These are phyloP conservation scores for Pseudomyrmex pallidus DNA, from an alignment of 1,140 invertebrate genomes.

Conservation along the genomic window DNA sequence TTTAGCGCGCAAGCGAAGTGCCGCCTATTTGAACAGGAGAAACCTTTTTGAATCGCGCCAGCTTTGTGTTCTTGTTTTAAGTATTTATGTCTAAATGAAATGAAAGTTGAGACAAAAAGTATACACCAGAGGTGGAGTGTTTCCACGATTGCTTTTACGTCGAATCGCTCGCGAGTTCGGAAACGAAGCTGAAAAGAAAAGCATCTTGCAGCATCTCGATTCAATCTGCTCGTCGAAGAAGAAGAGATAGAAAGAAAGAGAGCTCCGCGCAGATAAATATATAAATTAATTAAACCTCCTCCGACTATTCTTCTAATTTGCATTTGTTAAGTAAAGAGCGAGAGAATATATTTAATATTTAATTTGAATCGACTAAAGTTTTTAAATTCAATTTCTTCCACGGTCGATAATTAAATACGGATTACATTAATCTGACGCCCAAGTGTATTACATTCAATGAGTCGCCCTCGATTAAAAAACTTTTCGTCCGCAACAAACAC, in stretches of 20 bases:
- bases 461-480: slow-evolving; percentile 8
- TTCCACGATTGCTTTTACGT: not conserved
- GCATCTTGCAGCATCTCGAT: not conserved
- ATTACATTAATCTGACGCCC: not conserved
- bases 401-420: not conserved
- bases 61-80: not conserved
- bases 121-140: not conserved
- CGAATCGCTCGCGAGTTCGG: not conserved
- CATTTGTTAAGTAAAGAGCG: too few relatives aligned
- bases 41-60: slow-evolving; percentile 5
- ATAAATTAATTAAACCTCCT: too few relatives aligned
- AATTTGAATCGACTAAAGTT: slow-evolving; percentile 26
- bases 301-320: too few relatives aligned
- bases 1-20: slow-evolving; percentile 2
- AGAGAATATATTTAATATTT: not conserved
- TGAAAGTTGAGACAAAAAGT: too few relatives aligned
- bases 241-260: slow-evolving; percentile 10
- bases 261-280: not conserved
- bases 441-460: not conserved
- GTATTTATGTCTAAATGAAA: not conserved
- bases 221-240: not conserved
- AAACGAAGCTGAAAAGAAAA: not conserved
- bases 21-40: not conserved
- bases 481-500: not conserved
- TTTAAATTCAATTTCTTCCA: slow-evolving; percentile 7